Evolutionary conservation across 2,888 invertebrate genomes (phyloP).

Genomic region (Andricus curvator): DNA sequence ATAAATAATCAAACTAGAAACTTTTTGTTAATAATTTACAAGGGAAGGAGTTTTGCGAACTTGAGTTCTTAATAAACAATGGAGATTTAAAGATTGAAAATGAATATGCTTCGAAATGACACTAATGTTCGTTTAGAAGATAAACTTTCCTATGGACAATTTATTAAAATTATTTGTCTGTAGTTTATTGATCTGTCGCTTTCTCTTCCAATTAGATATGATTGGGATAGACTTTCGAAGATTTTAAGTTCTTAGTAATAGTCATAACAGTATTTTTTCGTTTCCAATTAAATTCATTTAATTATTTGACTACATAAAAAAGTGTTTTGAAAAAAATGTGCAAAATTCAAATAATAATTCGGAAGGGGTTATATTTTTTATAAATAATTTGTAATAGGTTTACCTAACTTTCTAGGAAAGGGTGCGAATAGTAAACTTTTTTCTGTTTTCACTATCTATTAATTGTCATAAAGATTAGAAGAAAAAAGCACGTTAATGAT

Average conservation of each 20-base stretch:
- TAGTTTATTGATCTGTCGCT: neutral
- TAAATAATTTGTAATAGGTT: neutral
- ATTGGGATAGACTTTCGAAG: constrained; percentile 43
- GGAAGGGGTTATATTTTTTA: neutral
- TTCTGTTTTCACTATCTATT: neutral
- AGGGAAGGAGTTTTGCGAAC: too few relatives aligned
- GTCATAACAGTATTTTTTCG: neutral
- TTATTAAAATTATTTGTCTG: constrained; percentile 6
- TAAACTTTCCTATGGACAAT: neutral
- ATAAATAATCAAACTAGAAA: too few relatives aligned
- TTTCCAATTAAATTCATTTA: neutral
- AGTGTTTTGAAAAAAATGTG: too few relatives aligned
- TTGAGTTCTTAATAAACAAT: neutral
- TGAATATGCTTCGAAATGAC: neutral
- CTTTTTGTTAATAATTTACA: too few relatives aligned
- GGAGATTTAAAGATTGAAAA: neutral
- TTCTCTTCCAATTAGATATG: constrained; percentile 39
- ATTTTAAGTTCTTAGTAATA: constrained; percentile 24
- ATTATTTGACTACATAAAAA: too few relatives aligned
- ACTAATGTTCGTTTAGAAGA: neutral
- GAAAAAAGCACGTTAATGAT: neutral
- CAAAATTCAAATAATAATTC: too few relatives aligned
- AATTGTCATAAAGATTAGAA: neutral
- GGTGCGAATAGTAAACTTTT: neutral
- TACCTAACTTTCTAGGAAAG: neutral